Base-by-base conservation (phyloP, 1,140 invertebrate species). In the Cydia pomonella region DNA sequence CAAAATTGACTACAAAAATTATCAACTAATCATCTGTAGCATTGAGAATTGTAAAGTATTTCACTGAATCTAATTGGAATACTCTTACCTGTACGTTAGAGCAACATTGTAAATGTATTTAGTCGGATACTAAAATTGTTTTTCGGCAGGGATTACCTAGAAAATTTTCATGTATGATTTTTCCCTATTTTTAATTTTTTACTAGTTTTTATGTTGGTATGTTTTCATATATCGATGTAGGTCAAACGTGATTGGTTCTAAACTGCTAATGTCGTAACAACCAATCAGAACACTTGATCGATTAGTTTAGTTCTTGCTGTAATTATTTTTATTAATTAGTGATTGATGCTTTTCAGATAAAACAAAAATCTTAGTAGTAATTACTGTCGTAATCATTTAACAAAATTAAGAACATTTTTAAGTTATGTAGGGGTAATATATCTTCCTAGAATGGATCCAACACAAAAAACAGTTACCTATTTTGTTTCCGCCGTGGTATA, bases 121-220 rank as follows among this genome's bases (percentile, higher is more conserved):
- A 47, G 72, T 69, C 29, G 64, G 29, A 69, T 41, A 69, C 64
- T 69, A 18, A 9, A 73, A 73, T 77, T 75, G 83, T 77, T 82
- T 85, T 88, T 85, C 82, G 80, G 83, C 79, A 83, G 77, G 84
- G 80, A 84, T 79, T 78, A 85, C 64, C 64, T 69, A 69, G 80
- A 81, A 87, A 81, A 84, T 89, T 90, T 85, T 89, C 83, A 87
- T 85, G 79, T 81, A 80, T 80, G 81, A 81, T 84, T 87, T 82
- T 87, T 82, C 13, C 76, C 75, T 87, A 81, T 81, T 87, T 83
- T 82, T 77, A 79, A 83, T 85, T 84, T 82, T 80, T 76, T 73
- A 66, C 62, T 69, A 18, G 69, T 50, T 76, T 38, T 63, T 64
- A 29, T 21, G 59, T 69, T 69, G 63, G 44, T 77, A 63, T 73